Conservation (phyloP, 2,888 invertebrate species). For the Nasonovia ribisnigri region DNA sequence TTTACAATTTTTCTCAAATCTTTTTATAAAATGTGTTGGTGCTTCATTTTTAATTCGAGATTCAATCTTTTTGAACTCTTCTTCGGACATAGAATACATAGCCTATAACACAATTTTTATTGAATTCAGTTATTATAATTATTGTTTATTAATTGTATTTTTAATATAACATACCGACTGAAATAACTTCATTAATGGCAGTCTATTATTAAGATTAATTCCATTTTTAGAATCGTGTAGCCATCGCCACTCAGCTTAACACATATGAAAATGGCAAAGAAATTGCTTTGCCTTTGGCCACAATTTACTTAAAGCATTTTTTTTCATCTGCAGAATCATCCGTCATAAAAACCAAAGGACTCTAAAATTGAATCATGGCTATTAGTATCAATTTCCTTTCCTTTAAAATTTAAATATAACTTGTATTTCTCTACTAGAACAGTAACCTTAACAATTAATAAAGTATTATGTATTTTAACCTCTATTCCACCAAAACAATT, state of each 20-base stretch:
- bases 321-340: constrained; percentile 18
- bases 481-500: too few species aligned
- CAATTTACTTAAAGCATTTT: constrained; percentile 5
- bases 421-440: too few species aligned
- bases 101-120: too few species aligned
- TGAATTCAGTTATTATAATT: too few species aligned
- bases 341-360: constrained; percentile 12
- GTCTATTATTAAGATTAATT: too few species aligned
- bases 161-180: too few species aligned
- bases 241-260: too few species aligned
- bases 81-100: neutral
- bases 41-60: neutral
- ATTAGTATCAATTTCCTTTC: constrained; percentile 4
- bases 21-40: neutral
- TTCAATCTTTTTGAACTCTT: constrained; percentile 7
- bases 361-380: neutral
- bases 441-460: neutral
- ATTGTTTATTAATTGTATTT: too few species aligned
- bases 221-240: too few species aligned
- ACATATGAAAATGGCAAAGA: too few species aligned
- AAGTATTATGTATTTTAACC: neutral
- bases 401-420: neutral
- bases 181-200: too few species aligned
- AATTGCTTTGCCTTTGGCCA: constrained; percentile 10
- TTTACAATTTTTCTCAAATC: constrained; percentile 40